These are phyloP conservation scores for Equus przewalskii DNA, from an alignment of 2,113 vertebrate genomes.

Conservation along the genomic window DNA sequence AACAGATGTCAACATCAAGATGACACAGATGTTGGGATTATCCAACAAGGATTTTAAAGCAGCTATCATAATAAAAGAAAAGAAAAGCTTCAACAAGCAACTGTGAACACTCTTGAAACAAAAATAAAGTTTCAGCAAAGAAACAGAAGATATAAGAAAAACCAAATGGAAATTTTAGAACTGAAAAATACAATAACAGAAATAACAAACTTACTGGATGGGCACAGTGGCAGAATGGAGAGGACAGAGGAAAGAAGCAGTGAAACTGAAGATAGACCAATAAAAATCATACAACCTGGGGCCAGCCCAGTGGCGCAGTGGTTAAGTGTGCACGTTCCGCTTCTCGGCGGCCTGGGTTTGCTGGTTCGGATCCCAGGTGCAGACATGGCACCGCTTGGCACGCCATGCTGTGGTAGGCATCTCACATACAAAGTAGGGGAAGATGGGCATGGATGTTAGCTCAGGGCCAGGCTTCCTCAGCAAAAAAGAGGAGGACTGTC, in stretches of 20 bases:
- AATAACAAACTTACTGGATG: neutral
- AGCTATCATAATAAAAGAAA: neutral
- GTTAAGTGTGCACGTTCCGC: too few relatives aligned
- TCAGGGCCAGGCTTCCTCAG: too few relatives aligned
- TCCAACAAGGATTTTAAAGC: neutral
- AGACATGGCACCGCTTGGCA: too few relatives aligned
- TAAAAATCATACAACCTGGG: neutral
- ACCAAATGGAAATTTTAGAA: slow-evolving; percentile 4
- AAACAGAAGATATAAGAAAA: neutral
- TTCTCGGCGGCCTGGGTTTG: too few relatives aligned
- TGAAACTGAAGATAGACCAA: neutral
- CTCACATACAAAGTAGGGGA: too few relatives aligned
- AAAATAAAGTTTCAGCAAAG: neutral
- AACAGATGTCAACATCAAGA: neutral
- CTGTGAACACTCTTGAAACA: neutral
- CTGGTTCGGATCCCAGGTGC: too few relatives aligned
- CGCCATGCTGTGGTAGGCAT: too few relatives aligned
- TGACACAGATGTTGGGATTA: neutral
- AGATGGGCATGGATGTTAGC: too few relatives aligned
- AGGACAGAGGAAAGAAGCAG: neutral
- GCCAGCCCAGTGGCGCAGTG: too few relatives aligned
- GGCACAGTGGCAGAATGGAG: neutral
- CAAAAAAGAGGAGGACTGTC: too few relatives aligned
- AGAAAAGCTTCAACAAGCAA: neutral
- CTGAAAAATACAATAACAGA: neutral